phyloP scores from a whole-genome alignment of 2,113 vertebrate genomes.

The Epinephelus fuscoguttatus region DNA sequence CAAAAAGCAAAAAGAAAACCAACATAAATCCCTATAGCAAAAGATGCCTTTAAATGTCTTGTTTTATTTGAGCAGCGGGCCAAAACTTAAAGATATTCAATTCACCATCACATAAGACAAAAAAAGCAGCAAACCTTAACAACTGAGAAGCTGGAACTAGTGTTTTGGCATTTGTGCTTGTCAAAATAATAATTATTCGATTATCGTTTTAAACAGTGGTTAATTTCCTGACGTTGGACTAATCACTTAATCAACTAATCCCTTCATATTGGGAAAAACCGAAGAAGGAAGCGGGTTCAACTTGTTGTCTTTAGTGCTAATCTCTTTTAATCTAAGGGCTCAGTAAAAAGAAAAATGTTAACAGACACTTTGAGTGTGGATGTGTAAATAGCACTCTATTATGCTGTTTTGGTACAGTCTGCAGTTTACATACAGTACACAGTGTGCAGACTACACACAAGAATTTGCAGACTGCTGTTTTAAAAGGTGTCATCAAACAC shows the following conservation, averaged over 20 bases:
- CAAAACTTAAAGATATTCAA: neutral
- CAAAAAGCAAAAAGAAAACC: neutral
- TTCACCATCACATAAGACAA: neutral
- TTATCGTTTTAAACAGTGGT: too few relatives aligned
- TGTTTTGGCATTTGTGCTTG: neutral
- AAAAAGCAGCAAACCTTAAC: neutral
- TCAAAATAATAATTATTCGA: too few relatives aligned
- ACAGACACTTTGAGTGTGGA: neutral
- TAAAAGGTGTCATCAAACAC: slow-evolving; percentile 54
- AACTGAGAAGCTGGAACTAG: neutral
- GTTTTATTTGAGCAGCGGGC: neutral
- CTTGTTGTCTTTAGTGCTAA: neutral
- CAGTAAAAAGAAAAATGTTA: neutral
- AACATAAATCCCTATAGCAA: neutral
- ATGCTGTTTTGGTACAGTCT: neutral
- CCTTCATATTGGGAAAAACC: neutral
- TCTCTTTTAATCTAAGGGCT: neutral
- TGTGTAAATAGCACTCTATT: neutral
- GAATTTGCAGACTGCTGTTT: slow-evolving; percentile 29
- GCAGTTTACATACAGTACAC: neutral
- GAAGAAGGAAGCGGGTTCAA: neutral
- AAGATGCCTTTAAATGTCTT: neutral
- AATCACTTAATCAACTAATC: neutral
- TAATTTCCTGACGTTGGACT: neutral
- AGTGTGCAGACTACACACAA: neutral